A percentile compares a stretch with the other conserved stretches of the same genome.
Conservation (phyloP, 1,140 invertebrate species). For the Drosophila biarmipes region DNA sequence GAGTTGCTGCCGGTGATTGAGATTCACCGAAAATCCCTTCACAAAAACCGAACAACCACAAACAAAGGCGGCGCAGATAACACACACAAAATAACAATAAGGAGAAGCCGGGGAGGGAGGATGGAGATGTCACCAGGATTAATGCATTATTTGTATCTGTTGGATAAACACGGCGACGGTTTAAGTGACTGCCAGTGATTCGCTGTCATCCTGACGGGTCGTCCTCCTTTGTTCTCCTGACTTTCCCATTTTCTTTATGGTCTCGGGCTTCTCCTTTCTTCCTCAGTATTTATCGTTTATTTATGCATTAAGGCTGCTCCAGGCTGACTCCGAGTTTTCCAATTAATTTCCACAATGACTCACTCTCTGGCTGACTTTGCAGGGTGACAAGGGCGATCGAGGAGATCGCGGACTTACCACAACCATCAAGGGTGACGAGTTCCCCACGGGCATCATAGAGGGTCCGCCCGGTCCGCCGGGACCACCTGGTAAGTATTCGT, state of each 20-base stretch:
- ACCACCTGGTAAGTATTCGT: conserved; percentile 89
- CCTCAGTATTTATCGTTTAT: conserved; percentile 78
- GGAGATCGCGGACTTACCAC: conserved; percentile 95
- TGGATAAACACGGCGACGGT: conserved; percentile 76
- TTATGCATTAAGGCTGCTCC: conserved; percentile 65
- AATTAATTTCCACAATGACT: conserved; percentile 70
- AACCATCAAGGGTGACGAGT: conserved; percentile 94
- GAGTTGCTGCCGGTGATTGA: conserved; percentile 64
- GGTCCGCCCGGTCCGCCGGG: conserved; percentile 96
- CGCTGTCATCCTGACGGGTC: conserved; percentile 41
- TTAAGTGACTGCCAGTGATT: conserved; percentile 72
- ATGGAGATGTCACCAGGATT: conserved; percentile 78
- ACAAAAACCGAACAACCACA: conserved; percentile 10
- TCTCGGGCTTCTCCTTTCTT: conserved; percentile 33
- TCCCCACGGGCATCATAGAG: conserved; percentile 96
- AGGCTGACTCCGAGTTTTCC: conserved; percentile 35
- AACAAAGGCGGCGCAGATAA: conserved; percentile 26
- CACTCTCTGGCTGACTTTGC: conserved; percentile 59
- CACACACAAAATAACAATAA: conserved; percentile 6
- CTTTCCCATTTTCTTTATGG: conserved; percentile 60
- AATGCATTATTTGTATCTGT: conserved; percentile 81
- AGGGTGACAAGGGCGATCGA: conserved; percentile 96
- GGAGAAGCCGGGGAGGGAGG: conserved; percentile 37
- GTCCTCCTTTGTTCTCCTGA: conserved; percentile 53
- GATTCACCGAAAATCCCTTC: conserved; percentile 34